phyloP scores from a whole-genome alignment of 2,113 vertebrate species.

The Formicarius rufipectus region DNA sequence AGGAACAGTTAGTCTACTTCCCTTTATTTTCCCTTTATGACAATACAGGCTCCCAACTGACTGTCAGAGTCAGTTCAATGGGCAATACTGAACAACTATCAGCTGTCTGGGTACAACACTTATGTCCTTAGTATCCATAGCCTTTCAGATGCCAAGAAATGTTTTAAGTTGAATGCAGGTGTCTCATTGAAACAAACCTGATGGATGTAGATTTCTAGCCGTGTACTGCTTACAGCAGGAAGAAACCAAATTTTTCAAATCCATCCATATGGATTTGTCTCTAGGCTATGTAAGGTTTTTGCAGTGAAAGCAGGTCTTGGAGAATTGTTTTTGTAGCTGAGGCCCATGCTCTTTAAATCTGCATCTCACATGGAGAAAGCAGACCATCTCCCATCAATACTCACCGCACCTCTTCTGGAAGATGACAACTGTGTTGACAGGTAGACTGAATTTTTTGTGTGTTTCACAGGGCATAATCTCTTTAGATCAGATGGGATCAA shows the following conservation, averaged over 20 bases:
- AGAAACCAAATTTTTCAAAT: background rate
- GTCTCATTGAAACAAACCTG: background rate
- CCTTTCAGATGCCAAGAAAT: background rate
- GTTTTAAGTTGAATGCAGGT: background rate
- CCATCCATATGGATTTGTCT: background rate
- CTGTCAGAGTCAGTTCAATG: background rate
- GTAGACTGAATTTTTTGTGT: slow-evolving; percentile 21
- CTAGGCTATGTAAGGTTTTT: slow-evolving; percentile 74
- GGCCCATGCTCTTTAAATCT: slow-evolving; percentile 73
- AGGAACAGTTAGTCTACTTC: background rate
- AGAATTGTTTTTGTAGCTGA: slow-evolving; percentile 76
- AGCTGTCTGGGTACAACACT: background rate
- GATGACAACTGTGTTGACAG: slow-evolving; percentile 71
- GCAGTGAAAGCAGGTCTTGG: slow-evolving; percentile 71
- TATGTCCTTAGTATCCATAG: background rate
- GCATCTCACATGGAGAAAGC: slow-evolving; percentile 57
- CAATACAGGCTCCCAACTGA: background rate
- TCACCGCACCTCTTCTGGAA: slow-evolving; percentile 69
- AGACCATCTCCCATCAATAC: slow-evolving; percentile 59
- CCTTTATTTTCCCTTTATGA: background rate
- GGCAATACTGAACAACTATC: background rate
- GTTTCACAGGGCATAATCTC: background rate
- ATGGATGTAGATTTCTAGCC: background rate
- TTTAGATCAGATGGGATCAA: background rate
- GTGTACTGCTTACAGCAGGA: background rate